Base-by-base conservation (phyloP, 2,113 vertebrate genomes). In the Peromyscus maniculatus region DNA sequence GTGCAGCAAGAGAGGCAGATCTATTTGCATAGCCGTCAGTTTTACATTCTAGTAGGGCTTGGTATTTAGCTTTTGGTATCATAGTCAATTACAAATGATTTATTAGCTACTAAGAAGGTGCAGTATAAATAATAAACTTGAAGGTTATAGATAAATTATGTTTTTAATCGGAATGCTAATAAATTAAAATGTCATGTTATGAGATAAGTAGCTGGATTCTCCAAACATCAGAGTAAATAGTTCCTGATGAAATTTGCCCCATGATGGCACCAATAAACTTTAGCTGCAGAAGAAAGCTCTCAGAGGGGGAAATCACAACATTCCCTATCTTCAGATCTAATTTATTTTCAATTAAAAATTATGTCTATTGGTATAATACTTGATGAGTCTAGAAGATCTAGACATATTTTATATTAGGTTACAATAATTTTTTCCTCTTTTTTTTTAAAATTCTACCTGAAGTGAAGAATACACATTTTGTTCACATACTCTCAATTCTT, bases 31-130 rank as follows among this genome's bases (percentile, higher is more conserved):
- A 98, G 66, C 80, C 59, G 86, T 98, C 91, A 87, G 87, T 97
- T 97, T 96, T 71, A 93, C 93, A 87, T 97, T 98, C 97, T 96
- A 93, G 82, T 91, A 97, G 91, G 96, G 96, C 90, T 98, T 95
- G 69, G 97, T 97, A 98, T 98, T 98, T 98, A 97, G 97, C 96
- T 43, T 36, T 98, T 97, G 97, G 36, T 97, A 72, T 98, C 96
- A 96, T 97, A 97, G 96, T 97, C 97, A 98, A 94, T 98, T 98
- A 93, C n/a, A 91, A 49, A 33, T 97, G 89, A 97, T 98, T 95
- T 98, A 79, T 98, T 97, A 96, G 91, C 91, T 97, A 93, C 79
- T 82, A 91, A 77, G 86, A 97, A 97, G 91, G 43, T 95, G 84
- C 59, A 92, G 46, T 97, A 97, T 96, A 92, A 98, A 98, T 98